Conservation (phyloP, 1,140 invertebrate species). For the Oryzaephilus surinamensis region DNA sequence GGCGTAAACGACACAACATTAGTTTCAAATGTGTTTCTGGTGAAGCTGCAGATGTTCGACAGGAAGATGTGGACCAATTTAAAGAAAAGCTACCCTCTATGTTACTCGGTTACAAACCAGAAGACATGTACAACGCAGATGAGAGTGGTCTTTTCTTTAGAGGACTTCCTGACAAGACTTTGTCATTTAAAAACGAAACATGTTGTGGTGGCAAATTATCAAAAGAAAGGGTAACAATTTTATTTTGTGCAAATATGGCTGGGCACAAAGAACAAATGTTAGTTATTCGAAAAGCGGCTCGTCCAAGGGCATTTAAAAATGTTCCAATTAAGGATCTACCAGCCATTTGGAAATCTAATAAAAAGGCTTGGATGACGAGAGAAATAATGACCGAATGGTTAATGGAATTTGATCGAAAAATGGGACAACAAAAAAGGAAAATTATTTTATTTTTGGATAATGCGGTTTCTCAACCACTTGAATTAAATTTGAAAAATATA, state of each 20-base stretch:
- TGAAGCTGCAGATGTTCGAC: slow-evolving; percentile 25
- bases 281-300: slow-evolving; percentile 12
- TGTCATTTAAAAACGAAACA: slow-evolving; percentile 13
- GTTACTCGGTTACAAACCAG: slow-evolving; percentile 2
- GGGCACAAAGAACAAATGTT: slow-evolving; percentile 12
- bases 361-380: slow-evolving; percentile 20
- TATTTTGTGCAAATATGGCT: slow-evolving; percentile 33
- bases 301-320: slow-evolving; percentile 12
- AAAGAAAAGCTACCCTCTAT: slow-evolving; percentile 5
- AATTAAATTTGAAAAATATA: slow-evolving; percentile 7
- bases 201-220: slow-evolving; percentile 32
- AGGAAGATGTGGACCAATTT: slow-evolving; percentile 14
- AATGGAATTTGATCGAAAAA: slow-evolving; percentile 26
- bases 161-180: slow-evolving; percentile 17
- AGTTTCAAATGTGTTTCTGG: slow-evolving; percentile 28
- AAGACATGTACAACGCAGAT: slow-evolving; percentile 17
- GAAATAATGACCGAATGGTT: slow-evolving; percentile 23
- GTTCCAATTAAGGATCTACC: slow-evolving; percentile 11
- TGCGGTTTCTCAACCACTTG: slow-evolving; percentile 9
- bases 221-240: slow-evolving; percentile 37
- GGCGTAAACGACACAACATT: slow-evolving; percentile 27
- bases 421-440: slow-evolving; percentile 32
- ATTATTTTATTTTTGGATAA: slow-evolving; percentile 27
- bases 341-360: slow-evolving; percentile 14
- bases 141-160: slow-evolving; percentile 16